Base-by-base conservation (phyloP, 2,113 vertebrate species). In the Equus przewalskii region DNA sequence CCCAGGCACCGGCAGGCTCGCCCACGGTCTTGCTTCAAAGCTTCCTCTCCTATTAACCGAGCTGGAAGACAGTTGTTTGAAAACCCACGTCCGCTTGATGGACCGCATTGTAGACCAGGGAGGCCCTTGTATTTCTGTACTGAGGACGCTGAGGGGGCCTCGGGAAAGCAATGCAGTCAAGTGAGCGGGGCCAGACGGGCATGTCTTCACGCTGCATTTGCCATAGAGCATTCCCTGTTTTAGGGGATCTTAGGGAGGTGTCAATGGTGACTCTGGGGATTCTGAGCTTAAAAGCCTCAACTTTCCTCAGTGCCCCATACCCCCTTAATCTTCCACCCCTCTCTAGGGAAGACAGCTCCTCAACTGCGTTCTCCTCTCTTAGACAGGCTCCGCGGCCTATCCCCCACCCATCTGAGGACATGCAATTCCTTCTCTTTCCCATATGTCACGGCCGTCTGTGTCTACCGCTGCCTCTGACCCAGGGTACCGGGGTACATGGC, bases 61-160 rank as follows among this genome's bases (percentile, higher is more conserved):
- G 70, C 64, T 28, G 5, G 28, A 84, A 88, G 49, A 82, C 14
- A 76, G 89, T 15, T 84, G 41, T 86, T 96, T 94, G 89, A 88
- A 94, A 95, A 44, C 24, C 56, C 69, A 78, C 26, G 49, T 72
- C 73, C 84, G 70, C 54, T 86, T 89, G 72, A 92, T 69, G 54
- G 96, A 54, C 28, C 60, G 62, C 67, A 85, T 54, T 93, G 14
- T 36, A 60, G 16, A n/a, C 28, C 21, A 89, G 14, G 28, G 24
- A 89, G 51, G 11, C 11, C 41, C 33, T 81, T 93, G 7, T n/a
- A 81, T 78, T 89, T 93, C 69, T 54, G 30, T 8, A 76, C 6
- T 88, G 26, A 87, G 73, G 58, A 94, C 83, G 49, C 60, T 75
- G 86, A 70, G 41, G 49, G 83, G 86, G 65, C 36, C 96, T 84